Percentiles rank a stretch among this genome's conserved stretches.
Conservation (phyloP, 2,113 vertebrate genomes). For the Eublepharis macularius region DNA sequence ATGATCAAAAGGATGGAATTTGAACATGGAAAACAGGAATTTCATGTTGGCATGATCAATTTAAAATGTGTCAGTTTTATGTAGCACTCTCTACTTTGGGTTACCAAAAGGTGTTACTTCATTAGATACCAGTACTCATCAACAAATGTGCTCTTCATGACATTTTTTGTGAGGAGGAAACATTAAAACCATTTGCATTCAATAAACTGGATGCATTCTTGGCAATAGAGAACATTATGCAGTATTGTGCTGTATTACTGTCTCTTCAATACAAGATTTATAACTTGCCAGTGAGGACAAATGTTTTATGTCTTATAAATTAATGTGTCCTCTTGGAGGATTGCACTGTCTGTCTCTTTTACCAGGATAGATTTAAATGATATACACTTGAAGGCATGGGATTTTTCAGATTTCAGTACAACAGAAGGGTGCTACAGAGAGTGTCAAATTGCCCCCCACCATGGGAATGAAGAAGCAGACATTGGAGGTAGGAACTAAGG, state of each 20-base stretch:
- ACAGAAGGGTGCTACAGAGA: slow-evolving; percentile 47
- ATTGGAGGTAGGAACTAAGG: too few relatives aligned
- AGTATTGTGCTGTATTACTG: slow-evolving; percentile 58
- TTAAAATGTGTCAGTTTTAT: slow-evolving; percentile 31
- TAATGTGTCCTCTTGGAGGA: slow-evolving; percentile 69
- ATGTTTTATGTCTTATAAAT: slow-evolving; percentile 72
- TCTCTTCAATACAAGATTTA: slow-evolving; percentile 65
- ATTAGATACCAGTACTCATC: slow-evolving; percentile 43
- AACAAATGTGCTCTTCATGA: slow-evolving; percentile 45
- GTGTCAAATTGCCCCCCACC: too few relatives aligned
- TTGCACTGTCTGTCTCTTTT: slow-evolving; percentile 56
- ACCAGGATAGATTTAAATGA: slow-evolving; percentile 64
- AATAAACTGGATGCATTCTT: slow-evolving; percentile 51
- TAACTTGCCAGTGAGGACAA: slow-evolving; percentile 63
- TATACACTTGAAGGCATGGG: slow-evolving; percentile 43
- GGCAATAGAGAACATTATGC: slow-evolving; percentile 47
- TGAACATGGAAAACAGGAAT: slow-evolving; percentile 12
- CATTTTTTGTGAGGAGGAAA: slow-evolving; percentile 16
- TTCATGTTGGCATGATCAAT: slow-evolving; percentile 26
- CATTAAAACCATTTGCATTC: slow-evolving; percentile 34
- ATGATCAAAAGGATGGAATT: slow-evolving; percentile 7
- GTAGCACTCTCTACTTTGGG: background rate
- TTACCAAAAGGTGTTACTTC: slow-evolving; percentile 20
- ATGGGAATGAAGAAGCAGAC: too few relatives aligned
- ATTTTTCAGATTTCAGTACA: slow-evolving; percentile 58